phyloP scores from a whole-genome alignment of 2,888 invertebrate genomes.

The Drosophila kuntzei region DNA sequence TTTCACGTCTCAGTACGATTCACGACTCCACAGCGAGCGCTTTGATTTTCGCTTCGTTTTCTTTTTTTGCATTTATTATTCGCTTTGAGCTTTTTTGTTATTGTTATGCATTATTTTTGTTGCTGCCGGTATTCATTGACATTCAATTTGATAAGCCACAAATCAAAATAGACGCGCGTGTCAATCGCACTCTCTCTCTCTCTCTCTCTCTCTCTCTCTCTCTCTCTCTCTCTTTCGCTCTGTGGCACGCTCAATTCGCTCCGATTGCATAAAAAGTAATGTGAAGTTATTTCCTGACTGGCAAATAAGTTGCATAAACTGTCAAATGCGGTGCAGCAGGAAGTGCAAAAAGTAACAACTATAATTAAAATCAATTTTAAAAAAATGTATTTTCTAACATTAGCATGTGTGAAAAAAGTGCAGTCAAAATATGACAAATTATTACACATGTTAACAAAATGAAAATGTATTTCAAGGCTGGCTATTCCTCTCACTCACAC shows the following conservation, averaged over 20 bases:
- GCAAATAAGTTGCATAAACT: constrained; percentile 69
- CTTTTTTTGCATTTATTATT: constrained; percentile 6
- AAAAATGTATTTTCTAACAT: constrained; percentile 16
- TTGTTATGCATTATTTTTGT: constrained; percentile 52
- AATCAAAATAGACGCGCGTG: constrained; percentile 56
- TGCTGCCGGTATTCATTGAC: constrained; percentile 64
- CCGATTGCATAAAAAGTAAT: constrained; percentile 78
- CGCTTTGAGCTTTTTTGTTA: constrained; percentile 28
- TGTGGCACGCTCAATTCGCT: constrained; percentile 38
- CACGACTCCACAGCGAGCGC: constrained; percentile 59
- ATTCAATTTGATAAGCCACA: constrained; percentile 74
- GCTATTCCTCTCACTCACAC: constrained; percentile 42
- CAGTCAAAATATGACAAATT: constrained; percentile 19
- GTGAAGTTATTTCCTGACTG: constrained; percentile 70
- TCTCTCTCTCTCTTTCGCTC: too few species aligned
- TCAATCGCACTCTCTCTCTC: constrained; percentile 25
- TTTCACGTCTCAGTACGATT: constrained; percentile 53
- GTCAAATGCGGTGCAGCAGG: constrained; percentile 70
- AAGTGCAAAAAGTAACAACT: constrained; percentile 49
- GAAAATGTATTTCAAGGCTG: constrained; percentile 69
- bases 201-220: constrained; percentile 5
- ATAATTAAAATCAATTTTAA: constrained; percentile 21
- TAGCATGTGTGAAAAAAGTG: constrained; percentile 19
- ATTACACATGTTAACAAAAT: constrained; percentile 29
- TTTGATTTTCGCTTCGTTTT: constrained; percentile 41